These are phyloP conservation scores for Andinoacara biseriatus DNA, from an alignment of 2,113 vertebrate genomes.

Conservation along the genomic window DNA sequence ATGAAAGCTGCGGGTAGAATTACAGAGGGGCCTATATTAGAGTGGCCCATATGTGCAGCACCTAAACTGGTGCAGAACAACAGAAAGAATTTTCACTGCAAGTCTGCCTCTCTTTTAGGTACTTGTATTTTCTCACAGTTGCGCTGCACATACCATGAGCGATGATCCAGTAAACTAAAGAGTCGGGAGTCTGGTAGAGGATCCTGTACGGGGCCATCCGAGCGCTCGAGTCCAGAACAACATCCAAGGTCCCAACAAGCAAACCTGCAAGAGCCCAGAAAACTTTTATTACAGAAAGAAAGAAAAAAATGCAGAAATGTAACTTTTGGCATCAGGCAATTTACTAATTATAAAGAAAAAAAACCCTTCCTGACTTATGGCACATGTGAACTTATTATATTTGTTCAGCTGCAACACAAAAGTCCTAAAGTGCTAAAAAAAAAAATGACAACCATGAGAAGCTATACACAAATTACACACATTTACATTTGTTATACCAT, in stretches of 20 bases:
- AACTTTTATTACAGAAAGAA: not conserved
- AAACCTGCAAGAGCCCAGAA: conserved; percentile 82
- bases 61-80: not conserved
- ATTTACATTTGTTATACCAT: not conserved
- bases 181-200: conserved; percentile 97
- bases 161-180: conserved; percentile 93
- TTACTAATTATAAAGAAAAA: not conserved
- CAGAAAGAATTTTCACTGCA: not conserved
- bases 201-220: conserved; percentile 95
- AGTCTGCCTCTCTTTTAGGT: not conserved
- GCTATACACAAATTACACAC: not conserved
- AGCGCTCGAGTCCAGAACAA: conserved; percentile 96
- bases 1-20: not conserved
- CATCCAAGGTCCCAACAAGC: conserved; percentile 96
- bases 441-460: not conserved
- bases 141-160: conserved; percentile 88
- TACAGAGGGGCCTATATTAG: not conserved
- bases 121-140: not conserved
- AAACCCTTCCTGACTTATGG: not conserved
- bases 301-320: not conserved
- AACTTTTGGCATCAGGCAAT: not conserved
- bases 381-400: not conserved
- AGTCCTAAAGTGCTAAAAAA: not conserved
- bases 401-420: not conserved
- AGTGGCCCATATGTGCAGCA: not conserved